phyloP scores from a whole-genome alignment of 2,888 invertebrate species.

The Cosmia trapezina region DNA sequence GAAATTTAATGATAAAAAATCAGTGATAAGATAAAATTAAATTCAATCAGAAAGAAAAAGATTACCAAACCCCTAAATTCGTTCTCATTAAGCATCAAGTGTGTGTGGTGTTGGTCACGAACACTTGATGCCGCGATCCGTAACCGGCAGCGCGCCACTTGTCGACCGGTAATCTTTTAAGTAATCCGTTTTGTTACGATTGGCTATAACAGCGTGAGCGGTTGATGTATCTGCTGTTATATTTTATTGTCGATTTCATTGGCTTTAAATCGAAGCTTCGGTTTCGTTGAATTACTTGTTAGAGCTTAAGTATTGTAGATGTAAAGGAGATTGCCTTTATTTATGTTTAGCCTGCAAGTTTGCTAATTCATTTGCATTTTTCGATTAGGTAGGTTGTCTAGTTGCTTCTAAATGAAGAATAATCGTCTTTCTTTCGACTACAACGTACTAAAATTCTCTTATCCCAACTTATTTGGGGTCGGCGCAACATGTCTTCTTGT shows the following conservation, averaged over 20 bases:
- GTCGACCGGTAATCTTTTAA: slow-evolving; percentile 33
- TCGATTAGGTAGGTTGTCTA: not conserved
- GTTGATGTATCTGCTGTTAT: slow-evolving; percentile 39
- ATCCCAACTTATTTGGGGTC: not conserved
- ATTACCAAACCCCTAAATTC: slow-evolving; percentile 3
- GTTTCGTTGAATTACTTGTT: slow-evolving; percentile 10
- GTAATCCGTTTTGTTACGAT: slow-evolving; percentile 51
- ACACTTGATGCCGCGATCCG: slow-evolving; percentile 5
- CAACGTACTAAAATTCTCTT: not conserved
- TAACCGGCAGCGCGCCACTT: slow-evolving; percentile 8
- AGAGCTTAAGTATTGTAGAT: slow-evolving; percentile 8
- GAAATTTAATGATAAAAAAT: not conserved
- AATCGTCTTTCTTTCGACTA: not conserved
- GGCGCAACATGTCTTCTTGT: not conserved
- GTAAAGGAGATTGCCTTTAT: not conserved
- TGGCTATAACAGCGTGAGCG: slow-evolving; percentile 34
- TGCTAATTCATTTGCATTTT: not conserved
- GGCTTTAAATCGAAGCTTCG: slow-evolving; percentile 25
- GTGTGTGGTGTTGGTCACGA: slow-evolving; percentile 1
- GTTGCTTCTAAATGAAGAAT: not conserved
- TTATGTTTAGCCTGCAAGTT: not conserved
- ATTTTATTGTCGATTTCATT: slow-evolving; percentile 38
- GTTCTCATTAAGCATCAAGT: slow-evolving; percentile 7
- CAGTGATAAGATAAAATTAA: not conserved
- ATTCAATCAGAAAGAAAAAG: not conserved